Base-by-base conservation (phyloP, 2,888 invertebrate species). In the Rhagium mordax region DNA sequence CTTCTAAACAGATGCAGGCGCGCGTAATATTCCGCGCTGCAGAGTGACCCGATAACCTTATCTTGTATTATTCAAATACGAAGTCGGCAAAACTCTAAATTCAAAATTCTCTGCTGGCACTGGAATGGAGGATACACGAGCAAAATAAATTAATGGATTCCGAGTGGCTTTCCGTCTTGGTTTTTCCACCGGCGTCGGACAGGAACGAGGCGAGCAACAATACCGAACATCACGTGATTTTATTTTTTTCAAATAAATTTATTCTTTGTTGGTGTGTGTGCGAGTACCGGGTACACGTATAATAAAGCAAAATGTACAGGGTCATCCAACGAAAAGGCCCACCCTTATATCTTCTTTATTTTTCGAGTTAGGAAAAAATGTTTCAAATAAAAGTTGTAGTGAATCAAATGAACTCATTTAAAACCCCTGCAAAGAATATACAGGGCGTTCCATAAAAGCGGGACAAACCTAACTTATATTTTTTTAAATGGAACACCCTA, bases 1-100 rank as follows among this genome's bases (percentile, higher is more conserved):
- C 6, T 24, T 24, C 24, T 24, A 24, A 24, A 24, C 6, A 24
- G 6, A 24, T 24, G 3, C 24, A 24, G 24, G 24, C 24, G 24
- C 6, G 24, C 6, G 24, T 24, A 24, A 24, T 4, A 24, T 24
- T 24, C 24, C 6, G 24, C 24, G 6, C 3, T 6, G 6, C 24
- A 24, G 6, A 24, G 6, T 24, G 61, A 61, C 41, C 61, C 61
- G 66, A 60, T 67, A 60, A 71, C 62, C 62, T 24, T 24, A n/a
- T 70, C 70, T 33, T 62, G 29, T 61, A 27, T n/a, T 49, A 61
- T 51, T 62, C 61, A 70, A 78, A 80, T 80, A 76, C 76, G 78
- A 78, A 78, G 78, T 78, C 75, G 70, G 70, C 70, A 72, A 75
- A 78, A 79, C 76, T 78, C 76, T 78, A 80, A 77, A 79, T 78